A percentile compares a stretch with the other conserved stretches of the same genome.
Evolutionary conservation across 2,797 vertebrate species (phyloP).

Genomic region (Eremophila alpestris): DNA sequence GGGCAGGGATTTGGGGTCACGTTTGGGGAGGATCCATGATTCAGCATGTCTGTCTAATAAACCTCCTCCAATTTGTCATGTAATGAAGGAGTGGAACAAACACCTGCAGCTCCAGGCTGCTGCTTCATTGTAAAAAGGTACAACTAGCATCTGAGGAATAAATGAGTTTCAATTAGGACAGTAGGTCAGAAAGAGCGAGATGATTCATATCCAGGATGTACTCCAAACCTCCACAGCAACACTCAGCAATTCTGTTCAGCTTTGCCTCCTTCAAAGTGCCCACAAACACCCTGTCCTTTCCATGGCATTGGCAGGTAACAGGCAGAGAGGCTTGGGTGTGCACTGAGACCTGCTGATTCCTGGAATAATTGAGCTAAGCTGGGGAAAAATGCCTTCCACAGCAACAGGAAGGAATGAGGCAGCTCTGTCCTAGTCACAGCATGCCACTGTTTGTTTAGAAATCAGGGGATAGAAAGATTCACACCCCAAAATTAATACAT

Average conservation of each 20-base stretch:
- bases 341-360: neutral
- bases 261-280: neutral
- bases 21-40: conserved; percentile 35
- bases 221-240: neutral
- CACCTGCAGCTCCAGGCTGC: conserved; percentile 24
- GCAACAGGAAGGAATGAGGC: neutral
- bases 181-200: conserved; percentile 65
- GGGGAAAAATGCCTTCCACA: neutral
- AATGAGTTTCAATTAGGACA: conserved; percentile 60
- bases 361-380: neutral
- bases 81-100: neutral
- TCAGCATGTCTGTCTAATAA: conserved; percentile 30
- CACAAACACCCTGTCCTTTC: neutral
- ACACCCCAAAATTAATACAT: neutral
- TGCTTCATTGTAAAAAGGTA: conserved; percentile 6
- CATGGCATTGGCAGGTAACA: neutral
- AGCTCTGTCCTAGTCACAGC: neutral
- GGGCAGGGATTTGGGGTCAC: conserved; percentile 5
- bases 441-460: neutral
- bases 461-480: neutral
- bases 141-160: conserved; percentile 14
- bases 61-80: neutral
- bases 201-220: conserved; percentile 54
- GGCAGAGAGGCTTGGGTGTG: neutral
- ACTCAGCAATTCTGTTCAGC: conserved; percentile 1